Evolutionary conservation across 2,888 invertebrate species (phyloP).

Genomic region (Ormyrus nitidulus): DNA sequence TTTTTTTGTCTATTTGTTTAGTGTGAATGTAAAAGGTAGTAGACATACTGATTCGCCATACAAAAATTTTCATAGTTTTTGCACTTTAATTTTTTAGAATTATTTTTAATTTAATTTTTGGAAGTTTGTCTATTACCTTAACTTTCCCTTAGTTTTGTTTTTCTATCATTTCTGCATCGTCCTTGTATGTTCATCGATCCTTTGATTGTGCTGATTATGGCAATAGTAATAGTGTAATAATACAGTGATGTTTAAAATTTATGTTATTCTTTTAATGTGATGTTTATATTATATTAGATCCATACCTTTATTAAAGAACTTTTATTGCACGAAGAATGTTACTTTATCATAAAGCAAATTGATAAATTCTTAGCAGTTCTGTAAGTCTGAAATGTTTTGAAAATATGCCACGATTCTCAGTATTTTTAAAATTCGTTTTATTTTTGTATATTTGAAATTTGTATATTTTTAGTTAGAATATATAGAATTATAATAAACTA

Average conservation of each 20-base stretch:
- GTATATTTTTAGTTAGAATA: conserved; percentile 27
- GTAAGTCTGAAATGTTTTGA: conserved; percentile 31
- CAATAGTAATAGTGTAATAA: conserved; percentile 18
- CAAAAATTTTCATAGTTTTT: conserved; percentile 20
- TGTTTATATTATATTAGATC: conserved; percentile 29
- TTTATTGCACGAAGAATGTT: conserved; percentile 45
- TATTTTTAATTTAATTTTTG: background rate
- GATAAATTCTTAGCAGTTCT: conserved; percentile 28
- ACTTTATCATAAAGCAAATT: conserved; percentile 28
- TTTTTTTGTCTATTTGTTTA: conserved; percentile 33
- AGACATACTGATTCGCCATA: conserved; percentile 23
- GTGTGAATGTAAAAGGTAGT: conserved; percentile 44
- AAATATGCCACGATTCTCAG: conserved; percentile 26
- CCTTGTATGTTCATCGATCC: conserved; percentile 6
- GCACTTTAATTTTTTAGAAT: background rate
- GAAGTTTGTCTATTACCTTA: conserved; percentile 34
- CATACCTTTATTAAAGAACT: conserved; percentile 30
- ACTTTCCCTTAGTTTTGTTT: conserved; percentile 49
- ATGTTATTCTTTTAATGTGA: conserved; percentile 33
- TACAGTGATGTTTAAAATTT: conserved; percentile 17
- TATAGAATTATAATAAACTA: conserved; percentile 21
- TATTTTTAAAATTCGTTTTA: conserved; percentile 34
- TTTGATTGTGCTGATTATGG: conserved; percentile 23
- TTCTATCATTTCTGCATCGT: conserved; percentile 24
- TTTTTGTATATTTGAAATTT: conserved; percentile 38